phyloP scores from a whole-genome alignment of 2,888 invertebrate species.

The Tubiluchus corallicola region DNA sequence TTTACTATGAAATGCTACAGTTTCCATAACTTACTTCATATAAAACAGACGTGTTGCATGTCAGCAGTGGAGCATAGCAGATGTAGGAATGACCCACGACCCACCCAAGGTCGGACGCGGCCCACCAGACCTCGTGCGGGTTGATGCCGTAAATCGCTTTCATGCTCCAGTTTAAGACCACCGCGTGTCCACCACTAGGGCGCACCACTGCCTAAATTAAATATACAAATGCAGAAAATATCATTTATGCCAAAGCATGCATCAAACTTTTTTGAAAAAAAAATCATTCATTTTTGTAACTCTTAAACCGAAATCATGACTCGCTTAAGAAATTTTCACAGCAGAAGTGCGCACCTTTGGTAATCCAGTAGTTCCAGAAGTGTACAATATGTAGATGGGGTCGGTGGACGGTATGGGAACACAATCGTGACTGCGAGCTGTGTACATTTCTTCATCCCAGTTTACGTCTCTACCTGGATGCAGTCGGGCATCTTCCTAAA shows the following conservation, averaged over 20 bases:
- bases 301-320: too few relatives aligned
- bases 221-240: too few relatives aligned
- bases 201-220: slow-evolving; percentile 57
- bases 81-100: slow-evolving; percentile 89
- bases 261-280: not conserved
- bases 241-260: not conserved
- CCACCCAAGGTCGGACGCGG: slow-evolving; percentile 73
- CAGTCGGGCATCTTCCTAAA: slow-evolving; percentile 21
- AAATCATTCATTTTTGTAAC: too few relatives aligned
- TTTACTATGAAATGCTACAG: not conserved
- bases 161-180: slow-evolving; percentile 65
- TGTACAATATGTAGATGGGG: slow-evolving; percentile 75
- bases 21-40: slow-evolving; percentile 22
- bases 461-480: slow-evolving; percentile 41
- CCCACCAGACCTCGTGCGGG: slow-evolving; percentile 61
- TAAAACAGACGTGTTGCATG: slow-evolving; percentile 44
- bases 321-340: too few relatives aligned
- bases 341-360: slow-evolving; percentile 30
- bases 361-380: slow-evolving; percentile 39
- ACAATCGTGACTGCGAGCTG: slow-evolving; percentile 50
- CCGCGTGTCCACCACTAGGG: slow-evolving; percentile 72
- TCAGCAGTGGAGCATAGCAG: slow-evolving; percentile 68
- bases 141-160: slow-evolving; percentile 49
- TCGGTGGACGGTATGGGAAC: slow-evolving; percentile 72
- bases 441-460: slow-evolving; percentile 52